These are phyloP conservation scores for Loriculus beryllinus DNA, from an alignment of 2,797 vertebrate genomes.

Conservation along the genomic window DNA sequence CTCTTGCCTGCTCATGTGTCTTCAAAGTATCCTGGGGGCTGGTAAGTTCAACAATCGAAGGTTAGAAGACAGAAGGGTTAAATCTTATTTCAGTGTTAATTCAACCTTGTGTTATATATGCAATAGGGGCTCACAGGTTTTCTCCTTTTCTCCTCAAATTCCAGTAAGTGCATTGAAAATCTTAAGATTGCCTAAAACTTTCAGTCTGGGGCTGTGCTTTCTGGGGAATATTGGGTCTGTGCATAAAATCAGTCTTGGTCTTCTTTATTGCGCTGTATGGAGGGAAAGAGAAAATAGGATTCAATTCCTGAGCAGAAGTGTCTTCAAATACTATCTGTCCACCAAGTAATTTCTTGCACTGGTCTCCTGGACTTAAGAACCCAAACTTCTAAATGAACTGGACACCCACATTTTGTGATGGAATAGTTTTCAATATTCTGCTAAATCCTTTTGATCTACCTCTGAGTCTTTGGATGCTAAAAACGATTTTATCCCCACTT, in stretches of 20 bases:
- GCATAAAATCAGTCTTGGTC: not conserved
- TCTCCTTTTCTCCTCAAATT: not conserved
- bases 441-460: not conserved
- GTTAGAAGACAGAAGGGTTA: not conserved
- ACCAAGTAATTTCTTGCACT: not conserved
- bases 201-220: not conserved
- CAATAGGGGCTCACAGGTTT: not conserved
- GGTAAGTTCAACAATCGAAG: not conserved
- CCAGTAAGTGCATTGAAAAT: not conserved
- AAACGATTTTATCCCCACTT: not conserved
- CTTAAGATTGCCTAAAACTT: not conserved
- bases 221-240: not conserved
- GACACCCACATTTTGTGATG: not conserved
- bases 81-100: not conserved
- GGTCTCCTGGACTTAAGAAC: not conserved
- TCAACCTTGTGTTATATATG: not conserved
- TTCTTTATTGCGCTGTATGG: not conserved
- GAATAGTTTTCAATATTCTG: not conserved
- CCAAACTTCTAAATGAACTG: not conserved
- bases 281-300: not conserved
- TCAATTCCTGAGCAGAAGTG: not conserved
- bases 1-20: not conserved
- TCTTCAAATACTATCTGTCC: not conserved
- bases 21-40: not conserved
- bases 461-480: not conserved